Percentiles rank a stretch among this genome's conserved stretches.
Conservation (phyloP, 2,113 vertebrate species). For the Mastomys coucha region DNA sequence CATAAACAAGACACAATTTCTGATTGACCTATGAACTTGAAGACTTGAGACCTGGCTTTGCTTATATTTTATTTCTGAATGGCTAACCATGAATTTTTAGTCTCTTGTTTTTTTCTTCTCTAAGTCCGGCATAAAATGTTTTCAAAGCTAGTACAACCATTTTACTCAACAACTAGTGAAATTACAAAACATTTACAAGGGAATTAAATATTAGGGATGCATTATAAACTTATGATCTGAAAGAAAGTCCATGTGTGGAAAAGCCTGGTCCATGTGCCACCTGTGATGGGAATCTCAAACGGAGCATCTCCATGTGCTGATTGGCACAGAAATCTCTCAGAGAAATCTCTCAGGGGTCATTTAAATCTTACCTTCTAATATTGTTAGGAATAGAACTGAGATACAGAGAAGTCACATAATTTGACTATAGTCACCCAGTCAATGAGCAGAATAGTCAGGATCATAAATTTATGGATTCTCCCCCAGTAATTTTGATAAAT, state of each 20-base stretch:
- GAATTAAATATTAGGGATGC: neutral
- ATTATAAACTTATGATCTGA: neutral
- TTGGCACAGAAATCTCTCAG: neutral
- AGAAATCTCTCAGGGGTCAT: neutral
- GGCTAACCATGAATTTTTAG: constrained; percentile 35
- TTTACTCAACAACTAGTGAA: neutral
- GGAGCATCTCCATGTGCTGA: neutral
- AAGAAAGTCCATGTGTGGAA: neutral
- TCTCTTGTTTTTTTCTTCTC: constrained; percentile 1
- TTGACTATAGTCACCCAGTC: neutral
- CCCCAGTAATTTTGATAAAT: neutral
- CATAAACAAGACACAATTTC: neutral
- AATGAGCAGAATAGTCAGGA: neutral
- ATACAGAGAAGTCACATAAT: neutral
- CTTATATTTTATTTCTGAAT: neutral
- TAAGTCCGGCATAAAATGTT: constrained; percentile 36
- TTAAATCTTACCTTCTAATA: neutral
- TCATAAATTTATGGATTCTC: neutral
- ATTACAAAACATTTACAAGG: neutral
- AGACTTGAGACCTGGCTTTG: neutral
- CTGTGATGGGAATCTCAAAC: neutral
- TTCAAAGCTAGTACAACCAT: neutral
- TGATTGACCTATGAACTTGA: neutral
- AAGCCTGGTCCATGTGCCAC: neutral
- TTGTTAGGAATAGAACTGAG: neutral